Evolutionary conservation across 2,888 invertebrate species (phyloP), one percentile per base, ranked within the genome.

Genomic region (Geotrupes spiniger): DNA sequence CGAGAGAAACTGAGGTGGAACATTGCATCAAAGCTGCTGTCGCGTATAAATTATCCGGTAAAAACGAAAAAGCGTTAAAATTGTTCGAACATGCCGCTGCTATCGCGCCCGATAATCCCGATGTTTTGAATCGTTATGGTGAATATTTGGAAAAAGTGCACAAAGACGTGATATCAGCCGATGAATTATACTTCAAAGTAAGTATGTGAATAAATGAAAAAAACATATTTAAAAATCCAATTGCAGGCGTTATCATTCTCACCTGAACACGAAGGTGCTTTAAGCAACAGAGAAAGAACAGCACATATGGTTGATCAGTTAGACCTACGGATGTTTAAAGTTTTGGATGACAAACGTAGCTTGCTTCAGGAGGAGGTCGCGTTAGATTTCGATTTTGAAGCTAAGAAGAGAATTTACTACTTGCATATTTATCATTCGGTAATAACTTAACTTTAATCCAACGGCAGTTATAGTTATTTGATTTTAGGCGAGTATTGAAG

Each of bases 391-490:
- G 89, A 92, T 3, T 75, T 96, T 57, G 79, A 91, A 42, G 81
- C 92, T 63, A 89, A 93, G 2, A 95, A 95, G 66, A 91, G 90
- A 67, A 93, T 93, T 1, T 98, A 96, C 71, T 96, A 93, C 70
- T 84, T 90, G 65, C 94, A 97, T 68, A 93, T 98, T 53, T 95
- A 96, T 72, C 97, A 98, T 67, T 94, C 96, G 0, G 95, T 71
- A 61, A 60, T 57, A 48, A 33, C 10, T 31, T 10, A 5, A 46
- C 12, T 46, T 25, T 10, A 14, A 21, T 37, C 17, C 15, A 14
- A 9, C 11, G 11, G 11, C 17, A 28, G 9, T 28, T 31, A 16
- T 8, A 11, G 10, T 47, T 48, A 40, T 10, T 43, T 4, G 11
- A 43, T 56, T 61, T 44, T 46, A 71, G 70, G 66, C 94, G 12